These are phyloP conservation scores for Hormiphora californensis DNA, from an alignment of 37 sponge, comb jelly and placozoan genomes.

Conservation along the genomic window DNA sequence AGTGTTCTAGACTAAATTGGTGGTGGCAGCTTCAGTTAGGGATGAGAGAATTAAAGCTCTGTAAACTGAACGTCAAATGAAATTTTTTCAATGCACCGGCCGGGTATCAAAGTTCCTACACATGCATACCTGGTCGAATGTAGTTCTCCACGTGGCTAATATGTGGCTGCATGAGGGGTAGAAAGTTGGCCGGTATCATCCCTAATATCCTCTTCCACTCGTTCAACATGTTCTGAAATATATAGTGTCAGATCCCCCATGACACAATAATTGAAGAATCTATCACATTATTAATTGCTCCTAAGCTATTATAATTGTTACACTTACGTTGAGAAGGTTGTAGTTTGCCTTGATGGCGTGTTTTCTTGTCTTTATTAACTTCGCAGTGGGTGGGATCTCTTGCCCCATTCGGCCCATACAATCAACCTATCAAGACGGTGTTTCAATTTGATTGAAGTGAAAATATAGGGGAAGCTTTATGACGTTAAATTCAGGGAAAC, in stretches of 20 bases:
- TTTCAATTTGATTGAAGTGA: too few species aligned
- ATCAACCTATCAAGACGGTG: constrained; percentile 56
- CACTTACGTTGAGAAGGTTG: constrained; percentile 61
- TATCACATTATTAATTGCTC: neutral
- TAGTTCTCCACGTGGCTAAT: constrained; percentile 62
- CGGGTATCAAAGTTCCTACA: too few species aligned
- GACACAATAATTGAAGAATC: neutral
- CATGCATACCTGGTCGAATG: constrained; percentile 56
- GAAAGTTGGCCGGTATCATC: constrained; percentile 22
- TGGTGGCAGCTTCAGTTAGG: too few species aligned
- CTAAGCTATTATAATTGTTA: neutral
- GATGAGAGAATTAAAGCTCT: too few species aligned
- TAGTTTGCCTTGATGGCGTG: constrained; percentile 63
- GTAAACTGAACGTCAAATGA: too few species aligned
- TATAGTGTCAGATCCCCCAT: neutral
- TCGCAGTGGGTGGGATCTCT: constrained; percentile 62
- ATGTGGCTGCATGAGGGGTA: constrained; percentile 47
- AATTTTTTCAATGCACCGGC: too few species aligned
- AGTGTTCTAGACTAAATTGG: too few species aligned
- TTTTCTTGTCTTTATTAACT: constrained; percentile 39
- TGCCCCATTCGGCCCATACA: constrained; percentile 72
- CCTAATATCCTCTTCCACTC: constrained; percentile 44
- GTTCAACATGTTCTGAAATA: constrained; percentile 7
- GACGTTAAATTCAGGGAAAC: too few species aligned
- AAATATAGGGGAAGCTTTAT: too few species aligned